Percentiles rank a stretch among this genome's conserved stretches.
phyloP scores from a whole-genome alignment of 2,797 vertebrate genomes.

The Telmatherina bonti region DNA sequence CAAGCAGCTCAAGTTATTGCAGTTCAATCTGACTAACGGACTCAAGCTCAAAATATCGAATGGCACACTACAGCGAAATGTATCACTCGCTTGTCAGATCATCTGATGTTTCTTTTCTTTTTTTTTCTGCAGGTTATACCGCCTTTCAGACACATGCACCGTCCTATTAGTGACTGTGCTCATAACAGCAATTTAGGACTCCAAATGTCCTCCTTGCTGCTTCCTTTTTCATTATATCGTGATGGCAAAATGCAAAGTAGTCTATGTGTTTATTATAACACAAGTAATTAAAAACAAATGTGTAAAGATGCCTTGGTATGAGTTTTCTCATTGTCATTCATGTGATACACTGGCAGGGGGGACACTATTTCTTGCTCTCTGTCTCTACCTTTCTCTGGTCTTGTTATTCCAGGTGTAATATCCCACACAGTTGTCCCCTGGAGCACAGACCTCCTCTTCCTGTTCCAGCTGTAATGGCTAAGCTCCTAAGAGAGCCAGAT shows the following conservation, averaged over 20 bases:
- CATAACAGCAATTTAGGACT: conserved; percentile 39
- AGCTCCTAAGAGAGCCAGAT: conserved; percentile 18
- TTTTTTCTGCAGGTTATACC: conserved; percentile 52
- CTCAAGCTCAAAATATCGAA: conserved; percentile 74
- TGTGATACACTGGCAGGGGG: conserved; percentile 8
- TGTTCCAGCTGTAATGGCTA: conserved; percentile 20
- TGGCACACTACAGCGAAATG: conserved; percentile 78
- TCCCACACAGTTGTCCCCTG: conserved; percentile 6
- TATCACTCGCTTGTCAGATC: conserved; percentile 66
- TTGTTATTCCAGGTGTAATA: conserved; percentile 21
- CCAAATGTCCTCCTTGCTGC: conserved; percentile 24
- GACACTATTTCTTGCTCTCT: not conserved
- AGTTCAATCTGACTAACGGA: conserved; percentile 50
- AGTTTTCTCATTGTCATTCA: conserved; percentile 25
- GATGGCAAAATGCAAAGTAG: conserved; percentile 31
- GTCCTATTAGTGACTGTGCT: conserved; percentile 29
- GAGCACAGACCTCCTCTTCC: conserved; percentile 20
- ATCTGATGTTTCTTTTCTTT: conserved; percentile 51
- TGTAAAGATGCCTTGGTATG: conserved; percentile 1
- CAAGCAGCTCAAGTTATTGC: conserved; percentile 52
- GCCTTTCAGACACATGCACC: conserved; percentile 38
- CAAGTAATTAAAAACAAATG: conserved; percentile 26
- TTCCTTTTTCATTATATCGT: conserved; percentile 14
- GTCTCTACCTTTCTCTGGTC: not conserved
- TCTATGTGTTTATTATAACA: conserved; percentile 18